These are phyloP conservation scores for Ia io DNA, from an alignment of 2,113 vertebrate genomes.

Conservation along the genomic window DNA sequence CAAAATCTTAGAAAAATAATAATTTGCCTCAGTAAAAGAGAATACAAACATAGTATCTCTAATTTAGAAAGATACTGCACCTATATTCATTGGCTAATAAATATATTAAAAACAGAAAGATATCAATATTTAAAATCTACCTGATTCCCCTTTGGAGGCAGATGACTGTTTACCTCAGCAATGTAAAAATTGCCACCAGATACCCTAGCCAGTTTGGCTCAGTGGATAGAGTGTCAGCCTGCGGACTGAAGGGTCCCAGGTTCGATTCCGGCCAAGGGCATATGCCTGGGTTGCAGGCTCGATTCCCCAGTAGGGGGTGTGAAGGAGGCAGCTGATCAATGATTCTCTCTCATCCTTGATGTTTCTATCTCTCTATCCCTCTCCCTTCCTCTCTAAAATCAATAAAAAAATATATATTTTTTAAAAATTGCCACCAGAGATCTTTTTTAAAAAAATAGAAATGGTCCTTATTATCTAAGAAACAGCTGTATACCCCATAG, in stretches of 20 bases:
- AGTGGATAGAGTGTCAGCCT: too few relatives aligned
- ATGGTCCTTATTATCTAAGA: slow-evolving; percentile 77
- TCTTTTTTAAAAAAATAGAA: slow-evolving; percentile 65
- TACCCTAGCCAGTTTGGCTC: too few relatives aligned
- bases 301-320: too few relatives aligned
- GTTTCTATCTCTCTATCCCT: too few relatives aligned
- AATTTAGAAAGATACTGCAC: slow-evolving; percentile 71
- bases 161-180: slow-evolving; percentile 80
- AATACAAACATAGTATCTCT: slow-evolving; percentile 67
- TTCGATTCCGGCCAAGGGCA: too few relatives aligned
- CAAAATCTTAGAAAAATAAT: slow-evolving; percentile 58
- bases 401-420: too few relatives aligned
- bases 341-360: too few relatives aligned
- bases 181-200: slow-evolving; percentile 78
- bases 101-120: slow-evolving; percentile 81
- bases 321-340: too few relatives aligned
- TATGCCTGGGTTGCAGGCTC: too few relatives aligned
- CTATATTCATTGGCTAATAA: slow-evolving; percentile 81
- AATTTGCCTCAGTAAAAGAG: slow-evolving; percentile 57
- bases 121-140: slow-evolving; percentile 81
- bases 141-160: slow-evolving; percentile 79
- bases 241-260: too few relatives aligned
- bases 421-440: slow-evolving; percentile 76
- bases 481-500: slow-evolving; percentile 78
- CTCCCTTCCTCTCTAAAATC: too few relatives aligned